Base-by-base conservation (phyloP, 2,888 invertebrate genomes). In the Cephus sareptanus region DNA sequence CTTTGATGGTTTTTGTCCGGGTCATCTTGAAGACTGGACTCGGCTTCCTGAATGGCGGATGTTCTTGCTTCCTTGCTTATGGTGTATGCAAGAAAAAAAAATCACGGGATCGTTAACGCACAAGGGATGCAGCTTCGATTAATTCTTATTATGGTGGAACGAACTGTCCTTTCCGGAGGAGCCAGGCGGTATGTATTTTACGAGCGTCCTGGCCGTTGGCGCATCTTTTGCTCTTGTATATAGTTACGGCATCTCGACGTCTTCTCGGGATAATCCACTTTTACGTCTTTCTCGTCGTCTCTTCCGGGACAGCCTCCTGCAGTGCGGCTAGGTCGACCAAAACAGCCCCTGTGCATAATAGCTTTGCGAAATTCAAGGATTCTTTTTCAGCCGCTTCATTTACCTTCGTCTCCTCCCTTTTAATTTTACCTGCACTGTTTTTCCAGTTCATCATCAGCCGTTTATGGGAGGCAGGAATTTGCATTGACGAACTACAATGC, bases 371-470 rank as follows among this genome's bases (percentile, higher is more conserved):
- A 78, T 70, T 78, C 78, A 80, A 82, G 76, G 34, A 34, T 34
- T n/a, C 35, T 6, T 12, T 35, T 30, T n/a, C 34, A 33, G 71
- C 30, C 71, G 13, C 71, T 70, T 70, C 4, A 15, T 70, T 30
- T 68, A 9, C 75, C 75, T 69, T 83, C 73, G 85, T 84, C 84
- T 85, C 80, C 69, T 73, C 69, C 68, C 74, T 73, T 6, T 31
- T 34, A 23, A 37, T 56, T 31, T 74, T 69, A 34, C 34, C 73
- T 56, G 74, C 77, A 70, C 73, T 76, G 78, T 81, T 83, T 81
- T 80, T 85, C 74, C 79, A 76, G 76, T 83, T 82, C 80, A 77
- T 81, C 81, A 85, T 77, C 71, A 23, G 15, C 71, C 75, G 75
- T 69, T n/a, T 33, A 34, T 40, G 79, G 69, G 40, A 69, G 31